Conservation (phyloP, 37 sponge, comb jelly and placozoan species). For the Crambe crambe region DNA sequence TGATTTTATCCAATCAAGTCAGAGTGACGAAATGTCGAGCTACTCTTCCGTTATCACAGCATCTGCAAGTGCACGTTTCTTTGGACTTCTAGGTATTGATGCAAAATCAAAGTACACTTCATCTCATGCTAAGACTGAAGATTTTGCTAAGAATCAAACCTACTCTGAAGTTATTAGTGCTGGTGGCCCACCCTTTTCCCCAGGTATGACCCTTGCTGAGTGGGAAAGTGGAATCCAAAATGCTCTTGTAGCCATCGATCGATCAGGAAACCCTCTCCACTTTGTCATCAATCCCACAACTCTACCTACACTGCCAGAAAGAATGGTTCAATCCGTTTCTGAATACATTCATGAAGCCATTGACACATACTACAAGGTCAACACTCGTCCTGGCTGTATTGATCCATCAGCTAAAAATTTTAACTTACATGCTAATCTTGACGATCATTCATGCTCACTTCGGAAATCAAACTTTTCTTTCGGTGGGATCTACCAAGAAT, state of each 20-base stretch:
- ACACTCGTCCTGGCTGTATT: slow-evolving; percentile 69
- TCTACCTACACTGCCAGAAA: slow-evolving; percentile 51
- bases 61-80: slow-evolving; percentile 61
- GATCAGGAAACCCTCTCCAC: no score
- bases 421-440: no score
- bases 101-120: neutral
- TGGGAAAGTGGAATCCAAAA: slow-evolving; percentile 74
- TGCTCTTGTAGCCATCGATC: no score
- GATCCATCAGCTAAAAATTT: slow-evolving; percentile 51
- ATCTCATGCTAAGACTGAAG: neutral
- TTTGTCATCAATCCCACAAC: no score
- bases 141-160: slow-evolving; percentile 20
- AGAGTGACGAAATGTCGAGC: neutral
- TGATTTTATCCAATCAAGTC: slow-evolving; percentile 18
- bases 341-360: slow-evolving; percentile 40
- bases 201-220: no score
- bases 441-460: slow-evolving; percentile 42
- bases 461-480: slow-evolving; percentile 46
- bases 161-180: slow-evolving; percentile 48
- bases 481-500: slow-evolving; percentile 77
- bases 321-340: slow-evolving; percentile 32
- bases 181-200: slow-evolving; percentile 79
- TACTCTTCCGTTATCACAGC: slow-evolving; percentile 18
- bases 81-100: slow-evolving; percentile 21
- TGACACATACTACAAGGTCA: slow-evolving; percentile 60